A percentile compares a stretch with the other conserved stretches of the same genome.
Evolutionary conservation across 2,888 invertebrate species (phyloP).

Genomic region (Acrobeloides nanus): DNA sequence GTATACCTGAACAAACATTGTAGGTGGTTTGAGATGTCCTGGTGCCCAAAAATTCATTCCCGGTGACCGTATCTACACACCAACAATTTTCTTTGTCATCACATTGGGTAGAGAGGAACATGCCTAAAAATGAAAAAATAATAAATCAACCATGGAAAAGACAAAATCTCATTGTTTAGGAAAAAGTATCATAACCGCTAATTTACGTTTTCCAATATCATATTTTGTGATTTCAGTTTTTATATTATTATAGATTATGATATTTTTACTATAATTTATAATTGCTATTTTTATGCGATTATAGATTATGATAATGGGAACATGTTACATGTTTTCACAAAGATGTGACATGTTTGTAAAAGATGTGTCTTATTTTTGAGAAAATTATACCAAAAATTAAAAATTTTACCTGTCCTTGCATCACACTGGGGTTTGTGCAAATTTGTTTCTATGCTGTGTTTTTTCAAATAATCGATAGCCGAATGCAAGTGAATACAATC

Average conservation of each 20-base stretch:
- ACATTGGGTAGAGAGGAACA: constrained; percentile 8
- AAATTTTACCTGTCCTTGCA: constrained; percentile 3
- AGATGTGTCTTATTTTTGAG: no score
- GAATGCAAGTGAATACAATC: constrained; percentile 17
- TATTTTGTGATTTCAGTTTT: no score
- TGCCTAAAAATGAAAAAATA: constrained; percentile 3
- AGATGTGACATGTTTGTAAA: no score
- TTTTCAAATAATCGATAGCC: constrained; percentile 10
- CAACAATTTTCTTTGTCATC: constrained; percentile 24
- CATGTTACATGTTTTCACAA: no score
- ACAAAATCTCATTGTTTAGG: no score
- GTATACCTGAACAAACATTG: constrained; percentile 18
- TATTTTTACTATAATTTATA: no score
- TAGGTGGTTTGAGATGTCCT: constrained; percentile 15
- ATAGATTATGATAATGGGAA: no score
- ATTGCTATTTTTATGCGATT: no score
- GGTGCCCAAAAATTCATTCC: constrained; percentile 25
- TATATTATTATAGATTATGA: no score
- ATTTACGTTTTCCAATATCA: no score
- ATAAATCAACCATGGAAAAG: no score
- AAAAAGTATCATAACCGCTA: no score
- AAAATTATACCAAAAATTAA: neutral
- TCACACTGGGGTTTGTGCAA: constrained; percentile 18
- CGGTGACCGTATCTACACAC: constrained; percentile 30
- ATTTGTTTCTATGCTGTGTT: neutral